A percentile compares a stretch with the other conserved stretches of the same genome.
Conservation (phyloP, 1,140 invertebrate genomes). For the Mamestra configurata region DNA sequence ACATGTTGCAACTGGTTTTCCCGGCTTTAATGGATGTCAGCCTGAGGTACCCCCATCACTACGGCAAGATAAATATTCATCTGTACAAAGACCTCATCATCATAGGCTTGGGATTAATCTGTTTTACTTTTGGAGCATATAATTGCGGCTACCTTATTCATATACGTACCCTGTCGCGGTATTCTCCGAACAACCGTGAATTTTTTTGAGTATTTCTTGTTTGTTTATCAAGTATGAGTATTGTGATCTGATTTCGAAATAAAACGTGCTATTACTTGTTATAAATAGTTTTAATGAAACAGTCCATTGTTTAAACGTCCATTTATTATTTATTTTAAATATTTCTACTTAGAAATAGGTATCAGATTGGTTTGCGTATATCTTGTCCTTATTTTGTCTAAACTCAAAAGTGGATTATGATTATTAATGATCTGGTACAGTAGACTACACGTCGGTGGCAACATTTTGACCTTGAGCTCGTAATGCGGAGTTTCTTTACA, state of each 20-base stretch:
- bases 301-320: no score
- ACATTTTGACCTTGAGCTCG: no score
- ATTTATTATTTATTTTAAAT: no score
- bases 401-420: no score
- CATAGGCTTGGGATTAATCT: conserved; percentile 60
- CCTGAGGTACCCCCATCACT: conserved; percentile 66
- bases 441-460: no score
- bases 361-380: no score
- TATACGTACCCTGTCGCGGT: conserved; percentile 55
- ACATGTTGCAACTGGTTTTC: conserved; percentile 67
- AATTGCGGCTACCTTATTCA: conserved; percentile 67
- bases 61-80: conserved; percentile 64
- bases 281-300: no score
- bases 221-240: no score
- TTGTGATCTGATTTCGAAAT: conserved; percentile 13
- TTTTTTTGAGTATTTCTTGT: not conserved
- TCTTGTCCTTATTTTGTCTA: no score
- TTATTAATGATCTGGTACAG: no score
- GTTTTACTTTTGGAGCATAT: conserved; percentile 59
- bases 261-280: not conserved
- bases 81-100: conserved; percentile 68
- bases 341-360: no score
- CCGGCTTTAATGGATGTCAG: conserved; percentile 74
- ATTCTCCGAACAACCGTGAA: conserved; percentile 38
- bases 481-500: no score